These are phyloP conservation scores for Acrocephalus arundinaceus DNA, from an alignment of 2,113 vertebrate species.

Conservation along the genomic window DNA sequence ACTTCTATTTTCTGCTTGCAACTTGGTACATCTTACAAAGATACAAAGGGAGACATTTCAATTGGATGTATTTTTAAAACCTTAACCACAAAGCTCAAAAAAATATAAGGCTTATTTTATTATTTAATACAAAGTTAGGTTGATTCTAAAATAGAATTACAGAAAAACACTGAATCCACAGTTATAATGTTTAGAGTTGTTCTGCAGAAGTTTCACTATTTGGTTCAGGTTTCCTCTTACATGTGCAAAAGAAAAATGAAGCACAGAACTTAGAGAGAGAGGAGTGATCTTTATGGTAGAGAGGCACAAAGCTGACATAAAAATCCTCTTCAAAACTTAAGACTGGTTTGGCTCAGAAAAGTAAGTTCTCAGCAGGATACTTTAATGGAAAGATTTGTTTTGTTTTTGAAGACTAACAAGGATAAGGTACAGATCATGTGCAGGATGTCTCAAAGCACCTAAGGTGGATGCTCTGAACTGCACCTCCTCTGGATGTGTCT, in stretches of 20 bases:
- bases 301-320: neutral
- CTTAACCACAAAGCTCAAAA: neutral
- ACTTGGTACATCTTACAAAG: neutral
- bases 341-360: neutral
- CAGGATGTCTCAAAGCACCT: neutral
- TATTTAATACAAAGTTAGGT: neutral
- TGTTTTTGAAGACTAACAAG: neutral
- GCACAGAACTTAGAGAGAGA: neutral
- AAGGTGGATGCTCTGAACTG: neutral
- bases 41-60: neutral
- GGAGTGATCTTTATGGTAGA: neutral
- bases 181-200: neutral
- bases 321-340: neutral
- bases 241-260: neutral
- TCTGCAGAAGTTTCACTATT: neutral
- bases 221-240: neutral
- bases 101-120: neutral
- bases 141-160: neutral
- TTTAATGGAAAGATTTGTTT: neutral
- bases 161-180: neutral
- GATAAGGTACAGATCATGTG: neutral
- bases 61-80: neutral
- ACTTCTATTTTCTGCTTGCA: neutral
- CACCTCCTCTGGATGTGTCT: neutral
- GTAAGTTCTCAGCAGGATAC: neutral